Evolutionary conservation across 1,140 invertebrate species (phyloP).

Genomic region (Hycleus cichorii): DNA sequence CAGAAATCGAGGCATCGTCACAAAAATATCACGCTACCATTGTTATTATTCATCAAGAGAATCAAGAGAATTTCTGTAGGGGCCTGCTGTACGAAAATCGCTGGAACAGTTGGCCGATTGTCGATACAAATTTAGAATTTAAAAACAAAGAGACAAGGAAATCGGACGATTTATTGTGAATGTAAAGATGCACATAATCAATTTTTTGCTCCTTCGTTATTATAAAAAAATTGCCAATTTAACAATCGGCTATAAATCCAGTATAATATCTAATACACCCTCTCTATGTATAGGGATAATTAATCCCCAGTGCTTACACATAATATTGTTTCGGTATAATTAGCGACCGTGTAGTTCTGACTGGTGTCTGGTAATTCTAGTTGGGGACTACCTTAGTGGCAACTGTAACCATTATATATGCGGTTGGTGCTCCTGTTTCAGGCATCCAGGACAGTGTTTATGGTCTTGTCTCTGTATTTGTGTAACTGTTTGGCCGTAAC

Average conservation of each 20-base stretch:
- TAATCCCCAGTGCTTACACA: constrained; percentile 33
- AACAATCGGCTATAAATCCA: too few species aligned
- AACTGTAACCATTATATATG: constrained; percentile 18
- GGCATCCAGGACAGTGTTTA: constrained; percentile 15
- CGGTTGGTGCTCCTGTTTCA: constrained; percentile 19
- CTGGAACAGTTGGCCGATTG: background rate
- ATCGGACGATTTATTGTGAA: too few species aligned
- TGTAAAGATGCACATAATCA: too few species aligned
- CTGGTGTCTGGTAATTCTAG: constrained; percentile 21
- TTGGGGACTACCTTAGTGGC: constrained; percentile 15
- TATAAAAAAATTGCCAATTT: too few species aligned
- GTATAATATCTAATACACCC: constrained; percentile 9
- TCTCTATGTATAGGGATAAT: constrained; percentile 33
- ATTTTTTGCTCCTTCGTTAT: too few species aligned
- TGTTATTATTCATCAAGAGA: constrained; percentile 4
- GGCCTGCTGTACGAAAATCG: background rate
- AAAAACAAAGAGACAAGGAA: too few species aligned
- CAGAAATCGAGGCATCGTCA: constrained; percentile 37
- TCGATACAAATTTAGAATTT: too few species aligned
- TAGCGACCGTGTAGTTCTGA: constrained; percentile 28
- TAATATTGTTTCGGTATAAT: constrained; percentile 37
- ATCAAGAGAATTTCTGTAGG: too few species aligned
- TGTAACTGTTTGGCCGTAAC: constrained; percentile 10
- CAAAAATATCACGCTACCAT: constrained; percentile 72
- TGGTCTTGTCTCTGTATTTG: constrained; percentile 11